Evolutionary conservation across 2,797 vertebrate species (phyloP), one percentile per base, ranked within the genome.

Genomic region (Neosalanx taihuensis): DNA sequence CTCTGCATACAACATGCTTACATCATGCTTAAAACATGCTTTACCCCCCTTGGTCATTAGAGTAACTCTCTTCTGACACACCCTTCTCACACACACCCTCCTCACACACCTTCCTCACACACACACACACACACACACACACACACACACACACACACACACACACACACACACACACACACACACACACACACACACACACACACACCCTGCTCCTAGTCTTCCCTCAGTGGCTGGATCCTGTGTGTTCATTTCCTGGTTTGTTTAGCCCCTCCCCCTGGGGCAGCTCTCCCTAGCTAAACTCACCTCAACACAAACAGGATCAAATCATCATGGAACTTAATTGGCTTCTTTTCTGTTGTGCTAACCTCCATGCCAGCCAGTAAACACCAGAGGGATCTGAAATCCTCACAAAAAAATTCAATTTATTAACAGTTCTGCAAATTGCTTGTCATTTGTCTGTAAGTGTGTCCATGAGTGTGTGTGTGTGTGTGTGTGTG

Each of bases 301-400:
- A n/a, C 70, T 63, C n/a, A 60, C 62, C 73, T 66, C 33, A 81
- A 79, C 76, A 67, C 76, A 84, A 82, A 84, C 72, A 67, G 74
- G 68, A 23, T 80, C 46, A 77, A 75, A 79, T 77, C 81, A 81
- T 80, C 79, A 81, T 74, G 53, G 73, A 82, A 75, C 73, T 61
- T 76, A 83, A 86, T 84, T 83, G 80, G 65, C 58, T 74, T 78
- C 72, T 79, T 83, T 83, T 84, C 10, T 41, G 37, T 10, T 10
- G 70, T 30, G 68, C 73, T 73, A 78, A 85, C 67, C 77, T 66
- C 62, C 31, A 62, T 73, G 78, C 67, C 70, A 76, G 76, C 74
- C 83, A 71, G 75, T 81, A 83, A 83, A 87, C 87, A 81, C 84
- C 81, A 65, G 69, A 84, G 85, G 84, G 85, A 88, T 78, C 71